Percentiles rank a stretch among this genome's conserved stretches.
Evolutionary conservation across 2,888 invertebrate species (phyloP).

Genomic region (Nipponacmea schrenckii): DNA sequence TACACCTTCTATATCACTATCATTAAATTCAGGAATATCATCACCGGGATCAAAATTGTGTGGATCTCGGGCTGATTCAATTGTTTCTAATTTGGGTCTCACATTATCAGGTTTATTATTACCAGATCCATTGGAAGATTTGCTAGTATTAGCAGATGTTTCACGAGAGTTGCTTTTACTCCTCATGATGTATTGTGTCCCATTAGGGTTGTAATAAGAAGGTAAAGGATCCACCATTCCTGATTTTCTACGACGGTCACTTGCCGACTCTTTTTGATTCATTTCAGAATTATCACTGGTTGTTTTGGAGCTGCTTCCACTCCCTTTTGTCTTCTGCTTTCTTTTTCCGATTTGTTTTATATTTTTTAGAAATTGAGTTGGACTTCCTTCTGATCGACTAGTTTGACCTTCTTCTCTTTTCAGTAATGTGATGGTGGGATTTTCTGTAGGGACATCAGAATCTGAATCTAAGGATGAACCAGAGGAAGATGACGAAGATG

Average conservation of each 20-base stretch:
- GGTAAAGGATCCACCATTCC: neutral
- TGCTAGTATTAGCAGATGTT: neutral
- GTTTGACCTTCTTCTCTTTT: slow-evolving; percentile 3
- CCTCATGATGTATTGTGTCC: neutral
- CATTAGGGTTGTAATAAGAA: neutral
- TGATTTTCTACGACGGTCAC: neutral
- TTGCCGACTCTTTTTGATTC: neutral
- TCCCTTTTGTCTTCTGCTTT: neutral
- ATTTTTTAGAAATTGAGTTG: slow-evolving; percentile 9
- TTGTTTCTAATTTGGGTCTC: neutral
- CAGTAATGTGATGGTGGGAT: neutral
- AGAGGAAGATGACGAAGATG: neutral
- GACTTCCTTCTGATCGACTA: neutral
- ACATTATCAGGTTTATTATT: neutral
- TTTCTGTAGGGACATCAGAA: neutral
- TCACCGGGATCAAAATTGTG: neutral
- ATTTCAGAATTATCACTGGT: neutral
- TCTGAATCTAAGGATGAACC: neutral
- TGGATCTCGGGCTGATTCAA: neutral
- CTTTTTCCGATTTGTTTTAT: slow-evolving; percentile 9
- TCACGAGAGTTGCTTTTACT: neutral
- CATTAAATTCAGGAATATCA: slow-evolving; percentile 33
- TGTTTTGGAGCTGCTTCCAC: neutral
- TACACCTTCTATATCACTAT: slow-evolving; percentile 41
- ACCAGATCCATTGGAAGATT: neutral